A percentile compares a stretch with the other conserved stretches of the same genome.
Conservation (phyloP, 1,140 invertebrate genomes). For the Penaeus vannamei region DNA sequence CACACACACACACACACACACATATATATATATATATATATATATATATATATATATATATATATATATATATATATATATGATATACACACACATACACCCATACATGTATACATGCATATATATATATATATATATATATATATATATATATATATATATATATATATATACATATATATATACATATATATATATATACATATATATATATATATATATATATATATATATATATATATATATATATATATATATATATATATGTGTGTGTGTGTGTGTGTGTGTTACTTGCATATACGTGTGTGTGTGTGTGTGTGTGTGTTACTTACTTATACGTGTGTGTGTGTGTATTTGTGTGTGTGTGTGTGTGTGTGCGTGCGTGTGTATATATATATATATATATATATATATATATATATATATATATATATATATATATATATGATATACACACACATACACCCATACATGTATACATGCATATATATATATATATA, state of each 20-base stretch:
- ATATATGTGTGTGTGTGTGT: background rate
- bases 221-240: conserved; percentile 32
- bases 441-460: background rate
- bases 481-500: too few relatives aligned
- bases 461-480: too few relatives aligned
- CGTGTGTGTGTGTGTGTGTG: background rate
- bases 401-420: conserved; percentile 32
- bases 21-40: too few relatives aligned
- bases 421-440: conserved; percentile 18
- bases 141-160: conserved; percentile 19
- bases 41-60: background rate
- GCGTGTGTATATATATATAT: conserved; percentile 46
- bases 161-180: conserved; percentile 17
- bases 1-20: too few relatives aligned
- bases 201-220: conserved; percentile 45
- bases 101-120: background rate
- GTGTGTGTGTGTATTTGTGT: too few relatives aligned
- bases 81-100: background rate
- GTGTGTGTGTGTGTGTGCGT: too few relatives aligned
- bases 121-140: conserved; percentile 1
- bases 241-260: conserved; percentile 18
- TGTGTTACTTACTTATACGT: too few relatives aligned
- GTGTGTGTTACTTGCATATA: background rate
- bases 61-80: conserved; percentile 1
- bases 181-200: conserved; percentile 16